phyloP scores from a whole-genome alignment of 2,888 invertebrate genomes.

The Pyrgus malvae region DNA sequence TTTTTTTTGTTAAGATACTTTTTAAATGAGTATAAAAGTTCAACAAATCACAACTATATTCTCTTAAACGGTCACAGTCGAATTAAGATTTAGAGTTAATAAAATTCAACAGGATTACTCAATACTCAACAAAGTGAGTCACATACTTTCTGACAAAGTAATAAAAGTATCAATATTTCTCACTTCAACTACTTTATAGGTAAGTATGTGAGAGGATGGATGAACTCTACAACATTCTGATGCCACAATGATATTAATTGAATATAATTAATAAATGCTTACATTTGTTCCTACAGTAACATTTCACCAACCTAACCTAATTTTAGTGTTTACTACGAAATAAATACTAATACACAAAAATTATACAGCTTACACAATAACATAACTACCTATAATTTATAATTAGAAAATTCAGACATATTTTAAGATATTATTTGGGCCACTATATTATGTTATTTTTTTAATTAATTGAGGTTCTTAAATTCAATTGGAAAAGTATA shows the following conservation, averaged over 20 bases:
- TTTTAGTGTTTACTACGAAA: background rate
- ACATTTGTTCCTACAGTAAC: conserved; percentile 22
- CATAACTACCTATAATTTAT: too few species aligned
- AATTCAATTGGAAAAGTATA: too few species aligned
- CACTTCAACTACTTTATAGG: too few species aligned
- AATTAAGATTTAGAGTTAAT: background rate
- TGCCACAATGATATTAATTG: background rate
- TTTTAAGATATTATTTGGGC: too few species aligned
- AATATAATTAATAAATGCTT: conserved; percentile 25
- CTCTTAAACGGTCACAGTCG: background rate
- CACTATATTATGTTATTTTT: too few species aligned
- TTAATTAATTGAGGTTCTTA: too few species aligned
- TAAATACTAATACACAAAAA: conserved; percentile 13
- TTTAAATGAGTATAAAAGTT: background rate
- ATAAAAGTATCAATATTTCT: background rate
- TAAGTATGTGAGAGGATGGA: background rate
- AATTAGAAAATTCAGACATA: too few species aligned
- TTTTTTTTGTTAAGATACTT: too few species aligned
- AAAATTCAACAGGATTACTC: background rate
- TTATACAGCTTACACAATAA: conserved; percentile 4
- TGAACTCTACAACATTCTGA: background rate
- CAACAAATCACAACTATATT: background rate
- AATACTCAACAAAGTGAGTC: background rate
- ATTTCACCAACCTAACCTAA: conserved; percentile 3
- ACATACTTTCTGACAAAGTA: background rate